Base-by-base conservation (phyloP, 2,113 vertebrate genomes). In the Nansenia antarctica region DNA sequence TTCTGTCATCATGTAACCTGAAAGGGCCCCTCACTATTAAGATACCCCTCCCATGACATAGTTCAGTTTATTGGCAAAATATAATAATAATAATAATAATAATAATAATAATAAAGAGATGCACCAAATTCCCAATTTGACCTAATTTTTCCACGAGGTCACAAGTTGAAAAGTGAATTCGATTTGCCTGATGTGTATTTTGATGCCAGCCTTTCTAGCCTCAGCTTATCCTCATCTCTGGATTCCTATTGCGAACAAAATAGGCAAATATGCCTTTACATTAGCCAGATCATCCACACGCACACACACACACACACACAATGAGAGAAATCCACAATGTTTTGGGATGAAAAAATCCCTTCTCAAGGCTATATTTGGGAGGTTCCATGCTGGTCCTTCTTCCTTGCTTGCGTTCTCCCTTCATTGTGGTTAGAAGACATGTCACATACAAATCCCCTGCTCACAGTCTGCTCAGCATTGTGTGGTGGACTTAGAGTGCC, bases 141-240 rank as follows among this genome's bases (percentile, higher is more conserved):
- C 29, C 55, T 58, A 29, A 34, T 20, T 12, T 35, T 60, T 32
- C 29, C 0, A 35, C 12, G 58, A 34, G 58, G 58, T 60, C 18
- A 34, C 58, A 31, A 58, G 29, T 31, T 58, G 55, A 49, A 49
- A 3, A 49, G 45, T 49, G 45, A 49, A 49, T 7, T 34, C n/a
- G 58, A 62, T 66, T 82, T 81, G 68, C 80, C 45, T 55, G 80
- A 80, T 84, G 85, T 82, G 86, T 86, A 85, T 82, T 90, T 88
- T 90, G 82, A 90, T 88, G 80, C 79, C 87, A 81, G 85, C 20
- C n/a, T 69, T 76, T 60, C 32, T 60, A 8, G n/a, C 32, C 11
- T 32, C n/a, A 22, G 24, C 83, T 85, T 80, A 82, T 85, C 81
- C 80, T 76, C 29, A 30, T 26, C 18, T 5, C 81, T 82, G 80